Conservation (phyloP, 2,797 vertebrate species). For the Hoplostethus atlanticus region DNA sequence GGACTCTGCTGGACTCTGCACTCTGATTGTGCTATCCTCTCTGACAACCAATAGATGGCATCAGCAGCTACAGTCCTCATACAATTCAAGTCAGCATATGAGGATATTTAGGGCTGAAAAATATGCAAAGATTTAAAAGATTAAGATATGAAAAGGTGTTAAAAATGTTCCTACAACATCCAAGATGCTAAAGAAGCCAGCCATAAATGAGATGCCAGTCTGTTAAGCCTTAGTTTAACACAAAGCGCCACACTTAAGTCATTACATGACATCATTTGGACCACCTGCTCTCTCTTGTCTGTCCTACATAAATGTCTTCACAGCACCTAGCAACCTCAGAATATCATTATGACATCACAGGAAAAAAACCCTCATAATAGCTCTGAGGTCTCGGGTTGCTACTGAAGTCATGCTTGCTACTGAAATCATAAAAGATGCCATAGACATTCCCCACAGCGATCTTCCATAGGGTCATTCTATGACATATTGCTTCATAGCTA, state of each 20-base stretch:
- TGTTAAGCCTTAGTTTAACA: constrained; percentile 37
- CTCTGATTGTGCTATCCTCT: constrained; percentile 26
- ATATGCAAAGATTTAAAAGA: background rate
- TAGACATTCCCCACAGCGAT: constrained; percentile 9
- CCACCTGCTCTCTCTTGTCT: constrained; percentile 58
- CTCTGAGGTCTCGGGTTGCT: constrained; percentile 26
- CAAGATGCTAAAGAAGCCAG: background rate
- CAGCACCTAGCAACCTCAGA: constrained; percentile 44
- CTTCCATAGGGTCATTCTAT: background rate
- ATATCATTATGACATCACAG: constrained; percentile 56
- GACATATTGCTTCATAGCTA: background rate
- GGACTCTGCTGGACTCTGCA: too few relatives aligned
- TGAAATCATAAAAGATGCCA: constrained; percentile 21
- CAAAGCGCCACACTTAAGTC: constrained; percentile 18
- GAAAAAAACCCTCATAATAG: constrained; percentile 47
- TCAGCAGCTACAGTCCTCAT: constrained; percentile 6
- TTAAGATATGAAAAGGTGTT: constrained; percentile 10
- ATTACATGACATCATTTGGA: constrained; percentile 58
- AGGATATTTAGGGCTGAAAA: background rate
- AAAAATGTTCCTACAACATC: background rate
- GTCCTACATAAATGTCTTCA: constrained; percentile 26
- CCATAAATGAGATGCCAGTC: background rate
- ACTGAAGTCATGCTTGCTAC: constrained; percentile 40
- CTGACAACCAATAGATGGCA: constrained; percentile 55
- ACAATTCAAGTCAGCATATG: background rate